These are phyloP conservation scores for Zaprionus lachaisei DNA, from an alignment of 1,140 invertebrate species.

Conservation along the genomic window DNA sequence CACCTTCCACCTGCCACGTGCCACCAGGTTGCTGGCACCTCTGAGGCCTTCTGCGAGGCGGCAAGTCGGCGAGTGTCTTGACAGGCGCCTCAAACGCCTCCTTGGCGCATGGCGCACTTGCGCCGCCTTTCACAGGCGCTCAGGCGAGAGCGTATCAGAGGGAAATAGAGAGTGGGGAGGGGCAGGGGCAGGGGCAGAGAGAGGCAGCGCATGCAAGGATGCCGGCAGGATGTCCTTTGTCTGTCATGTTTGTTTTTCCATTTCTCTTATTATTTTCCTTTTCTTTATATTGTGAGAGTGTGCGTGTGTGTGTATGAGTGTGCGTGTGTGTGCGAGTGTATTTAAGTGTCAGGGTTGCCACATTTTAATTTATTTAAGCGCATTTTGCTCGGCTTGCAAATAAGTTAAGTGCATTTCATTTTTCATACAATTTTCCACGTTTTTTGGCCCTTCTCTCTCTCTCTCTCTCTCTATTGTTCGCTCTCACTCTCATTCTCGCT, in stretches of 20 bases:
- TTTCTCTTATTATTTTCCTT: conserved; percentile 13
- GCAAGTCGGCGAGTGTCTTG: conserved; percentile 23
- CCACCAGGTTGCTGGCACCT: conserved; percentile 27
- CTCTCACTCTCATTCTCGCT: not conserved
- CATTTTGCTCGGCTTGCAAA: conserved; percentile 58
- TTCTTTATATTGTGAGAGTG: not conserved
- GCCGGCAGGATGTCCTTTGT: conserved; percentile 39
- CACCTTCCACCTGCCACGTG: not conserved
- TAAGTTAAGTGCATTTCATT: conserved; percentile 72
- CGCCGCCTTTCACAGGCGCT: conserved; percentile 59
- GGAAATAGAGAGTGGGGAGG: no score
- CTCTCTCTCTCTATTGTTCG: not conserved
- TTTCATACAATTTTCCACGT: conserved; percentile 39
- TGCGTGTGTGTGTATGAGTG: not conserved
- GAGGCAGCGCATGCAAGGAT: conserved; percentile 26
- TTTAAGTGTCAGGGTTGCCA: conserved; percentile 73
- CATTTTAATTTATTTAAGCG: conserved; percentile 82
- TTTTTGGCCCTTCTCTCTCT: not conserved
- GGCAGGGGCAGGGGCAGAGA: no score
- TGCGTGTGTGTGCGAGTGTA: conserved; percentile 23
- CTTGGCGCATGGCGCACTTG: conserved; percentile 57
- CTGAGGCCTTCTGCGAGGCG: conserved; percentile 7
- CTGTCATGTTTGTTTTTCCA: conserved; percentile 44
- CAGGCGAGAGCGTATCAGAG: conserved; percentile 33
- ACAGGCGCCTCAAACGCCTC: conserved; percentile 31